Conservation (phyloP, 2,113 vertebrate genomes). For the Neomonachus schauinslandi region DNA sequence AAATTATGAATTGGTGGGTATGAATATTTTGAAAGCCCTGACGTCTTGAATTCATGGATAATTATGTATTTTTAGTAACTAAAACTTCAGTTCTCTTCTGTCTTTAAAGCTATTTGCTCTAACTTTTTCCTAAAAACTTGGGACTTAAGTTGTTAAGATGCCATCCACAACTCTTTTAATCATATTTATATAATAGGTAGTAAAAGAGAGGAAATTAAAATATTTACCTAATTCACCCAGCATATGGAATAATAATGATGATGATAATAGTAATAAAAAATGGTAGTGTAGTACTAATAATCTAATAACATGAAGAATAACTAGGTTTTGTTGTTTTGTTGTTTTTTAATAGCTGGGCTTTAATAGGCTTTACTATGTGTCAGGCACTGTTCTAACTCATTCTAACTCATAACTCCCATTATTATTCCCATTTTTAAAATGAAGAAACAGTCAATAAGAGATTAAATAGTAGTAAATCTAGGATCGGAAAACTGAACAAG, state of each 20-base stretch:
- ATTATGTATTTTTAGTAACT: conserved; percentile 18
- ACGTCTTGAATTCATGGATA: conserved; percentile 29
- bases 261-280: neutral
- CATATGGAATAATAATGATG: neutral
- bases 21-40: conserved; percentile 25
- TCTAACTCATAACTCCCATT: neutral
- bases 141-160: conserved; percentile 9
- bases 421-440: conserved; percentile 10
- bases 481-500: conserved; percentile 11
- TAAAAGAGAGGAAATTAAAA: neutral
- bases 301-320: neutral
- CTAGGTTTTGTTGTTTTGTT: neutral
- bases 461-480: conserved; percentile 23
- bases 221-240: neutral
- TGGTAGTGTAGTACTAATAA: neutral
- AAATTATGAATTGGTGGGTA: conserved; percentile 23
- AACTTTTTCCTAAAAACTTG: neutral
- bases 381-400: neutral
- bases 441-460: neutral
- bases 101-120: neutral
- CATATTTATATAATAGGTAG: neutral
- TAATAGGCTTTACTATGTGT: neutral
- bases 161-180: neutral
- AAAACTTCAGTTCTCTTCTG: neutral
- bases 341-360: neutral